Evolutionary conservation across 2,888 invertebrate genomes (phyloP).

Genomic region (Dryadula phaetusa): DNA sequence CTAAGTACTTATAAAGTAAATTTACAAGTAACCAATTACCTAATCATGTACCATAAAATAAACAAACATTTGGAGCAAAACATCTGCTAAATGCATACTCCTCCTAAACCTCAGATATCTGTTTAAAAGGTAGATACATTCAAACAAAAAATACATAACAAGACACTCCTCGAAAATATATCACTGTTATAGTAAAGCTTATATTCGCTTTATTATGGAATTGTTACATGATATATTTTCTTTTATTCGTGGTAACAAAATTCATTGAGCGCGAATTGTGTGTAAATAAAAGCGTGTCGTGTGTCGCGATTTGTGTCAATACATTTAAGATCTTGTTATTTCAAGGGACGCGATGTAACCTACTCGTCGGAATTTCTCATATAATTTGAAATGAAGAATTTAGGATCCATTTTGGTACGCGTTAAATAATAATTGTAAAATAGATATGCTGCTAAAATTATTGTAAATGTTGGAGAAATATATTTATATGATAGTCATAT

Average conservation of each 20-base stretch:
- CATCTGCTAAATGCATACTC: too few species aligned
- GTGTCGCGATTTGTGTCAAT: constrained; percentile 19
- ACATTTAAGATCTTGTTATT: constrained; percentile 6
- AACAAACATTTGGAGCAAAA: too few species aligned
- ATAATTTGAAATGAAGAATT: not conserved
- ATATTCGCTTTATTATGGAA: constrained; percentile 21
- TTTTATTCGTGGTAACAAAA: constrained; percentile 38
- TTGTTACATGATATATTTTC: constrained; percentile 27
- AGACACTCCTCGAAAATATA: not conserved
- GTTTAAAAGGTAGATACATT: not conserved
- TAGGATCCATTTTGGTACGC: not conserved
- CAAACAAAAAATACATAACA: not conserved
- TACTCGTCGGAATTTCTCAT: too few species aligned
- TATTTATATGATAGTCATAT: too few species aligned
- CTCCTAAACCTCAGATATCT: not conserved
- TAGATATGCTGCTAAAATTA: too few species aligned
- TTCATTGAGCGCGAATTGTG: constrained; percentile 34
- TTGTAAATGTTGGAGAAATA: too few species aligned
- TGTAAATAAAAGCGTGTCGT: constrained; percentile 33
- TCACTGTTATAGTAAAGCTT: constrained; percentile 3
- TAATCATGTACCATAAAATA: too few species aligned
- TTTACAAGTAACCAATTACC: too few species aligned
- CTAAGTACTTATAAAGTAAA: too few species aligned
- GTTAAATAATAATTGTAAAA: not conserved
- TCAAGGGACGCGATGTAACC: not conserved